Conservation (phyloP, 2,113 vertebrate species). For the Agelaius tricolor region DNA sequence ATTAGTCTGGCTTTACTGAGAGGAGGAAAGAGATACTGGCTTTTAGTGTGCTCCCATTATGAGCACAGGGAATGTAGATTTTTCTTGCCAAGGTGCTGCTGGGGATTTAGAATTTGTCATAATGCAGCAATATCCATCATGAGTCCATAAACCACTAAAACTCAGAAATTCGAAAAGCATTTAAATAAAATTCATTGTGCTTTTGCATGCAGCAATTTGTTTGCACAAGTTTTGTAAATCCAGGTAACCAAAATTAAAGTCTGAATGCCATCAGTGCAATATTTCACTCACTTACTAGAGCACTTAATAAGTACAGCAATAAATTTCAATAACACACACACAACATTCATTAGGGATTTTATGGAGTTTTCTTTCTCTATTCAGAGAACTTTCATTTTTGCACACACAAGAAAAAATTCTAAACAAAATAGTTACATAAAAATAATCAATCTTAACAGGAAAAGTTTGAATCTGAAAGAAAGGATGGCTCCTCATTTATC, state of each 20-base stretch:
- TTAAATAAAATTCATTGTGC: background rate
- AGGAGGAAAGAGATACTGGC: background rate
- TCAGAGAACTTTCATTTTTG: background rate
- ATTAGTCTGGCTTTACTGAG: background rate
- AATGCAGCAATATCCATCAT: constrained; percentile 58
- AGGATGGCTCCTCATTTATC: background rate
- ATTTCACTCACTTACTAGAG: constrained; percentile 48
- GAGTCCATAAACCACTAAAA: constrained; percentile 53
- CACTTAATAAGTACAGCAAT: constrained; percentile 44
- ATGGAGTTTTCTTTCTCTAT: constrained; percentile 51
- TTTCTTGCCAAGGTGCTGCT: constrained; percentile 12
- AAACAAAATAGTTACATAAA: background rate
- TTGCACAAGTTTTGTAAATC: constrained; percentile 55
- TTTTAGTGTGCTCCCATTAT: background rate
- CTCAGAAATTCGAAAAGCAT: constrained; percentile 45
- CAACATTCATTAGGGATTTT: constrained; percentile 47
- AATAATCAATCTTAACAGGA: background rate
- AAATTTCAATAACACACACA: constrained; percentile 39
- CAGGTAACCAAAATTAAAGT: constrained; percentile 27
- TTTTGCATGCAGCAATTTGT: constrained; percentile 60
- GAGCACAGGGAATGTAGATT: constrained; percentile 28
- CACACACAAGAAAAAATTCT: background rate
- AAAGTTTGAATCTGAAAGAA: background rate
- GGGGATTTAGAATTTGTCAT: constrained; percentile 20
- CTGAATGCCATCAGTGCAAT: background rate